Evolutionary conservation across 2,113 vertebrate species (phyloP).

Genomic region (Dasyprocta punctata): DNA sequence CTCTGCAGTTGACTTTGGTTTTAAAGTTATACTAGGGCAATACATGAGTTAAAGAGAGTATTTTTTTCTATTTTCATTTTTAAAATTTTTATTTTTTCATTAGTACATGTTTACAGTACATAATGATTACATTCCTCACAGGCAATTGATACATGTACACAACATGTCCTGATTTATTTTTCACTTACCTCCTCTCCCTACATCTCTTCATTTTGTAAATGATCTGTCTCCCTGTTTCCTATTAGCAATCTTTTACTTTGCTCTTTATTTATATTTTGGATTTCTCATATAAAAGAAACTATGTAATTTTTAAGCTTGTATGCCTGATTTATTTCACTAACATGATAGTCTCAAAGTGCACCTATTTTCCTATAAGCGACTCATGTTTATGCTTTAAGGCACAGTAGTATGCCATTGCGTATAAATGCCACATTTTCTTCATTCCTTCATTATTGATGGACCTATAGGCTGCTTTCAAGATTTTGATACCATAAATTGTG

Average conservation of each 20-base stretch:
- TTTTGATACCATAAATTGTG: background rate
- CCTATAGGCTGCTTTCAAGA: background rate
- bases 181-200: background rate
- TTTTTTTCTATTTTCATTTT: background rate
- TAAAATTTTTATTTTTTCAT: background rate
- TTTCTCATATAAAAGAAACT: background rate
- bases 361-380: background rate
- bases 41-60: background rate
- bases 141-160: background rate
- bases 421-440: background rate
- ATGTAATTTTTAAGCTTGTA: background rate
- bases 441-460: background rate
- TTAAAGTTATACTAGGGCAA: background rate
- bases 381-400: background rate
- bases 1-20: background rate
- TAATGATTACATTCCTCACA: background rate
- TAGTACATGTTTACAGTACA: background rate
- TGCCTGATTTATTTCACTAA: background rate
- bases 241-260: background rate
- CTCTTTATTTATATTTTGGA: background rate
- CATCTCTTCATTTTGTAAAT: background rate
- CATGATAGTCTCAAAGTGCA: background rate
- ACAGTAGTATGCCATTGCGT: background rate
- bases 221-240: background rate
- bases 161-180: background rate